These are phyloP conservation scores for Drosophila gunungcola DNA, from an alignment of 1,140 invertebrate species.

Conservation along the genomic window DNA sequence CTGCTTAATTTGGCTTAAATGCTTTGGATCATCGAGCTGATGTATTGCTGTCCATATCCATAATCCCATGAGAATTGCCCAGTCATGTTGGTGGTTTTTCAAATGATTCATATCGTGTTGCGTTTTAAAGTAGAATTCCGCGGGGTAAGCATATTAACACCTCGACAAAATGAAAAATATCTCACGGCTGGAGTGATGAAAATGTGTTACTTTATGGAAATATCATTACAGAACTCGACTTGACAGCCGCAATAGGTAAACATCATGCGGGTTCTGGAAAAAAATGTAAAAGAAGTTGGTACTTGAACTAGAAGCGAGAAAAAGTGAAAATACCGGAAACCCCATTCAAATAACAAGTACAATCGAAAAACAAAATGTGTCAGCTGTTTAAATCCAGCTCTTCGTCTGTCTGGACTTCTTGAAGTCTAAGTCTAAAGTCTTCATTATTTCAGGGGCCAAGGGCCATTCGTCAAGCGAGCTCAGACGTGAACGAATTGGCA, in stretches of 20 bases:
- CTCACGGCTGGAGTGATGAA: constrained; percentile 51
- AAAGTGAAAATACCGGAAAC: constrained; percentile 80
- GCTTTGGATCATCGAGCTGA: constrained; percentile 56
- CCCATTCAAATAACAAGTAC: constrained; percentile 63
- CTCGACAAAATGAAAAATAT: constrained; percentile 27
- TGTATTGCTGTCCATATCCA: constrained; percentile 29
- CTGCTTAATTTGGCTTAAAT: constrained; percentile 70
- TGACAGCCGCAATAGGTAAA: constrained; percentile 72
- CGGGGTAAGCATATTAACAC: constrained; percentile 20
- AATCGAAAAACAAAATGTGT: constrained; percentile 54
- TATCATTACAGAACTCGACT: constrained; percentile 60
- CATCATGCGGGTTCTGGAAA: constrained; percentile 48
- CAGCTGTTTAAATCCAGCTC: constrained; percentile 41
- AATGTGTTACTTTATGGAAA: constrained; percentile 63
- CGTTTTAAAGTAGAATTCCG: constrained; percentile 30
- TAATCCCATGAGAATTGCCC: constrained; percentile 40
- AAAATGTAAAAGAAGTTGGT: constrained; percentile 24
- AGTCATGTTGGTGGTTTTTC: constrained; percentile 52
- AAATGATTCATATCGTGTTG: constrained; percentile 12
- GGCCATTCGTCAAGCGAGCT: constrained; percentile 48
- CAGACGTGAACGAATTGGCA: constrained; percentile 41
- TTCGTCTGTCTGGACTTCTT: constrained; percentile 26
- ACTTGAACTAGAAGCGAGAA: constrained; percentile 24
- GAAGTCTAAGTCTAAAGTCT: constrained; percentile 30
- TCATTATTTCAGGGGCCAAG: constrained; percentile 30